Conservation (phyloP, 2,797 vertebrate genomes). For the Chlorospingus semifuscus region DNA sequence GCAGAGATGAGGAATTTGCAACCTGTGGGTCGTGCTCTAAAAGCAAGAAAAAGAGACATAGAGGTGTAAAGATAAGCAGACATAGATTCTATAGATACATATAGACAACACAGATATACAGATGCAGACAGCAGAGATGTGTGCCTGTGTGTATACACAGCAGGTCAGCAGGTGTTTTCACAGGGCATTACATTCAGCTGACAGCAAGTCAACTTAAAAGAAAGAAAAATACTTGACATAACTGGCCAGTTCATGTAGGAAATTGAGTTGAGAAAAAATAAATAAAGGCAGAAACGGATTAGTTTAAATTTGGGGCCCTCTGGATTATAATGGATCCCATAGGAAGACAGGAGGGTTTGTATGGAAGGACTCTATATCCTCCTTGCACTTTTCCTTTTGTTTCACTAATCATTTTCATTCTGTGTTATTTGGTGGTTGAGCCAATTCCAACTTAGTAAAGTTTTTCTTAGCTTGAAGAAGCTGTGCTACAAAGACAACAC, state of each 20-base stretch:
- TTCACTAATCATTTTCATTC: constrained; percentile 13
- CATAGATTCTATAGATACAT: background rate
- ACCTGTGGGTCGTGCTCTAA: background rate
- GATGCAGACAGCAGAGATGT: background rate
- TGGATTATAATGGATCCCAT: constrained; percentile 1
- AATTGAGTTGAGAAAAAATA: constrained; percentile 44
- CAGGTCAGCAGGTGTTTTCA: constrained; percentile 60
- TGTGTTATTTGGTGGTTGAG: background rate
- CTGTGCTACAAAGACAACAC: background rate
- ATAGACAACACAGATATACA: background rate
- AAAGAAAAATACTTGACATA: constrained; percentile 58
- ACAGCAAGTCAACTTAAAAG: constrained; percentile 29
- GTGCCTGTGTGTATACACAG: background rate
- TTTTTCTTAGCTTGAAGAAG: constrained; percentile 19
- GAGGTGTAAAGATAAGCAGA: background rate
- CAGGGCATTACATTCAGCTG: constrained; percentile 36
- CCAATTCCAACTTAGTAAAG: constrained; percentile 9
- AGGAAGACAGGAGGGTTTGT: constrained; percentile 10
- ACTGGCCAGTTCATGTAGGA: constrained; percentile 46
- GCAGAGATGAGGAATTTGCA: background rate
- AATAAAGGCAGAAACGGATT: constrained; percentile 14
- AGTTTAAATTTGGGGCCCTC: constrained; percentile 25
- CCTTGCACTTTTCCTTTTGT: background rate
- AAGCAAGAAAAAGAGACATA: background rate
- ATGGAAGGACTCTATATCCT: background rate